These are phyloP conservation scores for Centrocercus urophasianus DNA, from an alignment of 2,113 vertebrate genomes.

Conservation along the genomic window DNA sequence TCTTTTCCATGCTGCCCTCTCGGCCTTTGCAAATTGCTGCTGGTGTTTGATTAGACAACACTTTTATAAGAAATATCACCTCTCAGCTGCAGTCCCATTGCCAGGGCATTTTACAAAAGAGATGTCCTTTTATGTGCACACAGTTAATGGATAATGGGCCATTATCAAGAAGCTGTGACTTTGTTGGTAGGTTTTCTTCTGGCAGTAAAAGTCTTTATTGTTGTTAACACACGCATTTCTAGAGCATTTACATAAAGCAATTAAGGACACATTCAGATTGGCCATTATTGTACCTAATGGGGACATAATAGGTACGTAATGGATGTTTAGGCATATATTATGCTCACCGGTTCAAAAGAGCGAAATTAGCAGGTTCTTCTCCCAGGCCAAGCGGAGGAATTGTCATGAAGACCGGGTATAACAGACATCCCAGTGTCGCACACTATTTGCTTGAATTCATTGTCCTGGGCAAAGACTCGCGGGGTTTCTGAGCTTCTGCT, in stretches of 20 bases:
- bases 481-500: not conserved
- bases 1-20: not conserved
- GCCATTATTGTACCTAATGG: constrained; percentile 51
- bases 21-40: not conserved
- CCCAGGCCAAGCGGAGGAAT: not conserved
- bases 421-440: not conserved
- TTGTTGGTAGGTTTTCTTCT: constrained; percentile 38
- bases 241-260: constrained; percentile 51
- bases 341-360: constrained; percentile 1
- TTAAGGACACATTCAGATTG: constrained; percentile 35
- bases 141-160: constrained; percentile 51
- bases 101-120: not conserved
- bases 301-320: constrained; percentile 29
- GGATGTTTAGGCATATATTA: constrained; percentile 27
- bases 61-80: not conserved
- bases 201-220: constrained; percentile 10
- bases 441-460: not conserved
- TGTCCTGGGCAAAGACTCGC: not conserved
- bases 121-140: constrained; percentile 23
- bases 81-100: not conserved
- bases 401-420: not conserved
- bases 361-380: constrained; percentile 6
- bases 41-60: not conserved
- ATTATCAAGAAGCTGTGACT: constrained; percentile 62
- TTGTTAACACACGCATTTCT: constrained; percentile 52